Evolutionary conservation across 2,888 invertebrate species (phyloP), one percentile per base, ranked within the genome.

Genomic region (Hydriomena furcata): DNA sequence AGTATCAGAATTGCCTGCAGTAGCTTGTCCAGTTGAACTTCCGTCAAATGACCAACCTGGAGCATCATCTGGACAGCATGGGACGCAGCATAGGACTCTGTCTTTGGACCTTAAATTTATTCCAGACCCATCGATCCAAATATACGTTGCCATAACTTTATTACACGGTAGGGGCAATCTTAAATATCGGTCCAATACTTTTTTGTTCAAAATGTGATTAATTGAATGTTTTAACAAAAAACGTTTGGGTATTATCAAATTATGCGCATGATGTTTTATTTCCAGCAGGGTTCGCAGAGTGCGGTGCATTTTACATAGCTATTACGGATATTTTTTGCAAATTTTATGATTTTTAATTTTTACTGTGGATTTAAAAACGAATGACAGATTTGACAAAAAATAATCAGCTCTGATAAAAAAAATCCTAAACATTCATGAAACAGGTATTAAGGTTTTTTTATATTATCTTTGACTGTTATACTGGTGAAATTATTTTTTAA

Each of bases 11-110:
- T 95, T 96, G 12, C 96, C 96, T 1, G 82, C 73, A 58, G 94
- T 91, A 0, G 97, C 96, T 84, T 97, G 97, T 56, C 95, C 95
- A 0, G 96, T 96, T 1, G 97, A 97, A 76, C 97, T 97, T 31
- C 98, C 98, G 84, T 98, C 98, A 72, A 96, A 98, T 65, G 96
- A 95, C 98, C 98, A 98, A 12, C 92, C 86, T 1, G 98, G 98
- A 25, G 93, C 77, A 27, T 71, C 71, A 1, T 82, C 84, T 6
- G 93, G 84, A 11, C 75, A 67, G 48, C 86, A 89, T n/a, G 95
- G 95, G 7, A 92, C 84, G 62, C 91, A 92, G 66, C 92, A 91
- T 13, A 95, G 71, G 1, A 95, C 93, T 54, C 93, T 90, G 41
- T 94, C 93, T 76, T 95, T 95, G 54, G 91, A 84, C 60, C 96